These are phyloP conservation scores for Hypomesus transpacificus DNA, from an alignment of 2,113 vertebrate genomes.

Conservation along the genomic window DNA sequence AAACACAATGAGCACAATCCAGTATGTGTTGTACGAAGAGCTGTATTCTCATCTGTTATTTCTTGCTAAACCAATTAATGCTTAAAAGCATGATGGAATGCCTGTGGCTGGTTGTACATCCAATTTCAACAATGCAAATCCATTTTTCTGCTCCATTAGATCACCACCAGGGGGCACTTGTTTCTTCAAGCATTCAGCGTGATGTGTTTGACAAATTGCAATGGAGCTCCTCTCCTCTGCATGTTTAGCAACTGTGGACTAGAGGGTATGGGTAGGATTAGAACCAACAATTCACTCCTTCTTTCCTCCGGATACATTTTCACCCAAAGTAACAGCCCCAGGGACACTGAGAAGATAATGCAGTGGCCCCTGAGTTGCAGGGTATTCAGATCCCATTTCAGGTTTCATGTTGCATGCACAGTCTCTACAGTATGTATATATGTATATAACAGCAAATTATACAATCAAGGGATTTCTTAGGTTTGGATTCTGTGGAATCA, in stretches of 20 bases:
- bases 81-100: constrained; percentile 43
- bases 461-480: too few relatives aligned
- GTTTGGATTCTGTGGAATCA: too few relatives aligned
- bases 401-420: too few relatives aligned
- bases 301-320: constrained; percentile 27
- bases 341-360: too few relatives aligned
- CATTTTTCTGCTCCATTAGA: constrained; percentile 68
- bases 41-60: constrained; percentile 22
- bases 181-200: constrained; percentile 64
- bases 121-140: constrained; percentile 64
- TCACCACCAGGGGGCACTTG: constrained; percentile 76
- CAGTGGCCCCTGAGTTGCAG: too few relatives aligned
- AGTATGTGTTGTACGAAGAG: too few relatives aligned
- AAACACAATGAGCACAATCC: too few relatives aligned
- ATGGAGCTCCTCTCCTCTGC: constrained; percentile 55
- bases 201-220: constrained; percentile 66
- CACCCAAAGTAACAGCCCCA: not conserved
- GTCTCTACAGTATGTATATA: too few relatives aligned
- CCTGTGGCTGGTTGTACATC: constrained; percentile 62
- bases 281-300: constrained; percentile 44
- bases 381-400: too few relatives aligned
- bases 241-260: constrained; percentile 42
- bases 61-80: constrained; percentile 52
- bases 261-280: constrained; percentile 39
- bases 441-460: too few relatives aligned